These are phyloP conservation scores for Oreochromis tanganicae DNA, from an alignment of 2,113 vertebrate genomes.

Conservation along the genomic window DNA sequence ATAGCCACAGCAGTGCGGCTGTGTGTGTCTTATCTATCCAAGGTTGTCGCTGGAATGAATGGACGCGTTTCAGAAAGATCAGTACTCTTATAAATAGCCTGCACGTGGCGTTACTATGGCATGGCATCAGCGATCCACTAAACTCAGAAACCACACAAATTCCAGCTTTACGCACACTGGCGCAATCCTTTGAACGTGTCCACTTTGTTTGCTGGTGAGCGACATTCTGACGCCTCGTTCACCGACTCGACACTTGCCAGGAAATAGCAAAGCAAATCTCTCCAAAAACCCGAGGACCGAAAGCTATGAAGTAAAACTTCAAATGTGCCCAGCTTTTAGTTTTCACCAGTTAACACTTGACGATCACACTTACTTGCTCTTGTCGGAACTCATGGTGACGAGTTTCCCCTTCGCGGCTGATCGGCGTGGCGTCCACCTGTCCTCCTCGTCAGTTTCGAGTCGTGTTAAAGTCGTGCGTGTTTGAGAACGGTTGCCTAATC, in stretches of 20 bases:
- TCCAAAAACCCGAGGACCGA: too few species aligned
- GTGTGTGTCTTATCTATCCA: neutral
- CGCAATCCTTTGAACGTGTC: neutral
- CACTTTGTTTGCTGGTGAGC: neutral
- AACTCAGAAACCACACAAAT: neutral
- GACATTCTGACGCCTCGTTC: neutral
- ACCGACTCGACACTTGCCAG: neutral
- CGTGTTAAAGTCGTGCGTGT: neutral
- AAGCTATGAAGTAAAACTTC: neutral
- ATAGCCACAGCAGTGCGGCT: neutral
- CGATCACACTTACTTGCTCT: conserved; percentile 70
- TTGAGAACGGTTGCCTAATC: neutral
- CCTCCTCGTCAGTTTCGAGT: neutral
- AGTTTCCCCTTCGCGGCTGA: neutral
- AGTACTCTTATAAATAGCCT: neutral
- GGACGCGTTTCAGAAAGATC: neutral
- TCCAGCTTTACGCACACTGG: conserved; percentile 12
- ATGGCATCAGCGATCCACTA: neutral
- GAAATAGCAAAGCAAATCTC: neutral
- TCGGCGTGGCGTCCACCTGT: neutral
- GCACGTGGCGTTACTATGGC: neutral
- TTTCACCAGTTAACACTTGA: neutral
- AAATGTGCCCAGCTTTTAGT: neutral
- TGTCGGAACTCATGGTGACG: conserved; percentile 67
- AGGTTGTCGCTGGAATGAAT: neutral